Conservation (phyloP, 2,113 vertebrate species). For the Megaptera novaeangliae region DNA sequence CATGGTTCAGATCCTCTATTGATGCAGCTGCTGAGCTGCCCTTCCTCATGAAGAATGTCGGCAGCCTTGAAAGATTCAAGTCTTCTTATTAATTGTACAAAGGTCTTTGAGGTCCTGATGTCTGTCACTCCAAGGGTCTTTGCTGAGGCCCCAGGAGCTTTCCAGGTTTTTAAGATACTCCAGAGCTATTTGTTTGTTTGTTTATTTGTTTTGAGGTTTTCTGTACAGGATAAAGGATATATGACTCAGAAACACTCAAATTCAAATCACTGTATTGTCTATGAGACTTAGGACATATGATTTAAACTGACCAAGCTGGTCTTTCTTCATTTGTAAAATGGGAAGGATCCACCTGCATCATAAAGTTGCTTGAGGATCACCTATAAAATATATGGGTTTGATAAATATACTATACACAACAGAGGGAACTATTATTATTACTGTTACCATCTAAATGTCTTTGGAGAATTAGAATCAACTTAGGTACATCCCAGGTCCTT, state of each 20-base stretch:
- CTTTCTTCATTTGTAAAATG: background rate
- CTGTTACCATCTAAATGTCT: background rate
- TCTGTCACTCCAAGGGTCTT: background rate
- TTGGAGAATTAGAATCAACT: background rate
- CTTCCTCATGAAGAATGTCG: background rate
- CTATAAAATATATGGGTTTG: background rate
- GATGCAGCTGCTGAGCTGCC: background rate
- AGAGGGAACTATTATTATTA: background rate
- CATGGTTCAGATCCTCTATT: background rate
- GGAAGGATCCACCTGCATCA: background rate
- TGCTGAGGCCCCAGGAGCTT: background rate
- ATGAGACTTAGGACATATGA: background rate
- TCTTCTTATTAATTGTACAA: background rate
- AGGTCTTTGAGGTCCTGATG: background rate
- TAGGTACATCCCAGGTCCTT: background rate
- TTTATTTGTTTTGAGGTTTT: background rate
- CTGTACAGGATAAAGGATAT: background rate
- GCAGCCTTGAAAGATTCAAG: background rate
- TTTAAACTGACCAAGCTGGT: background rate
- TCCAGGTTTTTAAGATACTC: background rate
- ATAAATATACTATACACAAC: background rate
- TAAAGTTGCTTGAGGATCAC: background rate
- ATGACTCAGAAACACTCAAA: background rate
- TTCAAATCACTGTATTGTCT: background rate
- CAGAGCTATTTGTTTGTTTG: background rate